Percentiles rank a stretch among this genome's conserved stretches.
Conservation (phyloP, 2,888 invertebrate species). For the Euplagia quadripunctaria region DNA sequence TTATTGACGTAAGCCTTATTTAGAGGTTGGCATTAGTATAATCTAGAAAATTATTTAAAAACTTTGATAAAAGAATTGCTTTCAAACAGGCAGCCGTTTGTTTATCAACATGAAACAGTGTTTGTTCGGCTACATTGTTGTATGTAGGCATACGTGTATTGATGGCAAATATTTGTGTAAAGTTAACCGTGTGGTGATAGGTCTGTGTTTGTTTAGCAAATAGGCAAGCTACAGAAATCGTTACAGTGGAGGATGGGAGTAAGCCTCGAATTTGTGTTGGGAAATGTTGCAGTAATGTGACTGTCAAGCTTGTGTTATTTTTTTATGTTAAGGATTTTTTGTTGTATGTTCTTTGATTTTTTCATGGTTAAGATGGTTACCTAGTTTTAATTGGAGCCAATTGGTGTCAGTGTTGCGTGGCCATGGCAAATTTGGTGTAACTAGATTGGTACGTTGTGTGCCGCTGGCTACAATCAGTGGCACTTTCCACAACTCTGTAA, state of each 20-base stretch:
- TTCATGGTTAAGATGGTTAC: too few relatives aligned
- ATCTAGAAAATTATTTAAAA: neutral
- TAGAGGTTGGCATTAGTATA: neutral
- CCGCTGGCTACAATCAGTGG: too few relatives aligned
- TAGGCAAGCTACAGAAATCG: conserved; percentile 38
- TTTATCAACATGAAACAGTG: conserved; percentile 37
- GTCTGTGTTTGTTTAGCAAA: conserved; percentile 50
- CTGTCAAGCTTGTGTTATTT: neutral
- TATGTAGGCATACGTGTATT: conserved; percentile 41
- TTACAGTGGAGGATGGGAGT: conserved; percentile 6
- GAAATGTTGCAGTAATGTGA: neutral
- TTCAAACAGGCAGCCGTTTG: conserved; percentile 25
- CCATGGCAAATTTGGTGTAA: too few relatives aligned
- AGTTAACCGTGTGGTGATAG: conserved; percentile 48
- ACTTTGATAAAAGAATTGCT: neutral
- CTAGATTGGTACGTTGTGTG: too few relatives aligned
- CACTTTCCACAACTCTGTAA: too few relatives aligned
- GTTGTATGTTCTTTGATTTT: neutral
- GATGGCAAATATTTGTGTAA: conserved; percentile 57
- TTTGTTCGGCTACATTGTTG: conserved; percentile 41
- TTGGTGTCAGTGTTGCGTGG: too few relatives aligned
- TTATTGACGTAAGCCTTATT: neutral
- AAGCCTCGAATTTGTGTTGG: neutral
- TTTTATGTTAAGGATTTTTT: neutral
- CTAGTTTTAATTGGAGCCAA: too few relatives aligned